A percentile compares a stretch with the other conserved stretches of the same genome.
phyloP scores from a whole-genome alignment of 2,888 invertebrate species.

The Rhorus exstirpatorius region DNA sequence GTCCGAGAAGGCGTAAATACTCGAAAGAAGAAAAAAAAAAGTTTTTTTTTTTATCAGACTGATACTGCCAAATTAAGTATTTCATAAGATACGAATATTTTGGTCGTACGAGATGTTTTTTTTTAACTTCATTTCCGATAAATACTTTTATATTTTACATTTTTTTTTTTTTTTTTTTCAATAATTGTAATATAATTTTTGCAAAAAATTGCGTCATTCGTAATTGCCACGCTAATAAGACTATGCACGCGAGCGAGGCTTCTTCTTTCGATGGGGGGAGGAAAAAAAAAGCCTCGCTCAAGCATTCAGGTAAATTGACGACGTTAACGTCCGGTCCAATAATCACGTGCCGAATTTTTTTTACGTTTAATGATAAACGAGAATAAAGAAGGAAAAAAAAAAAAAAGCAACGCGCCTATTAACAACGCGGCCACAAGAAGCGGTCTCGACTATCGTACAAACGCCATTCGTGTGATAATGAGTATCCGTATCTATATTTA shows the following conservation, averaged over 20 bases:
- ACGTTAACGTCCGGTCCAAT: conserved; percentile 60
- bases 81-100: conserved; percentile 61
- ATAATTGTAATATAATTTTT: neutral
- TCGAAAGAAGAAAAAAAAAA: conserved; percentile 11
- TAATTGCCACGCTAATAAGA: neutral
- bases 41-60: conserved; percentile 54
- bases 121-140: neutral
- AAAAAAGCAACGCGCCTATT: conserved; percentile 9
- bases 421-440: conserved; percentile 49
- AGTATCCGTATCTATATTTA: conserved; percentile 31
- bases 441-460: conserved; percentile 66
- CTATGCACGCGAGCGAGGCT: neutral
- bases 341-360: conserved; percentile 61
- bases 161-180: neutral
- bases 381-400: conserved; percentile 16
- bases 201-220: neutral
- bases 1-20: conserved; percentile 11
- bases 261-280: too few species aligned
- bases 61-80: conserved; percentile 69
- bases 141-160: conserved; percentile 22
- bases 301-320: conserved; percentile 53
- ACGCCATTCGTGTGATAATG: conserved; percentile 59
- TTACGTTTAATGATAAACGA: conserved; percentile 29
- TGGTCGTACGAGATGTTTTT: conserved; percentile 36
- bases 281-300: conserved; percentile 9